phyloP scores from a whole-genome alignment of 2,113 vertebrate species.

The Gymnobelideus leadbeateri region DNA sequence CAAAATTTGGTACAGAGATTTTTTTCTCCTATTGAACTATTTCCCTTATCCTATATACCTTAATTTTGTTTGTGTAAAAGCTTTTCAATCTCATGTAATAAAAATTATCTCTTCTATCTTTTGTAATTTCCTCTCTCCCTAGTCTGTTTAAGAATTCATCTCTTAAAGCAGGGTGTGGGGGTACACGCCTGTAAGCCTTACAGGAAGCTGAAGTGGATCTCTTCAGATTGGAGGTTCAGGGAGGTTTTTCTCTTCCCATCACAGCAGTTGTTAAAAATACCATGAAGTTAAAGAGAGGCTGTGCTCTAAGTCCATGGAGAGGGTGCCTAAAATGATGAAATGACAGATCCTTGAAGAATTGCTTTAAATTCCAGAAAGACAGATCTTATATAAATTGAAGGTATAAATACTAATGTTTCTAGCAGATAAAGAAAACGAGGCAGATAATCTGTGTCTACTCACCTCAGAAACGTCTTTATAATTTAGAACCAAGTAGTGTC shows the following conservation, averaged over 20 bases:
- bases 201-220: background rate
- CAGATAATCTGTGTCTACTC: background rate
- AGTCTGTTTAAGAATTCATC: background rate
- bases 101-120: background rate
- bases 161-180: background rate
- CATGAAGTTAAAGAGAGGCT: background rate
- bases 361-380: constrained; percentile 6
- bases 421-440: background rate
- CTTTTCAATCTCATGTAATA: background rate
- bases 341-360: constrained; percentile 10
- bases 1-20: background rate
- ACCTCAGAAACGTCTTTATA: constrained; percentile 31
- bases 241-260: background rate
- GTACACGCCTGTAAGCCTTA: background rate
- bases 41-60: background rate
- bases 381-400: background rate
- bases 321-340: background rate
- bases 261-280: background rate
- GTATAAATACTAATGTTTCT: constrained; percentile 29
- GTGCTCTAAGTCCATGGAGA: background rate
- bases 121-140: background rate
- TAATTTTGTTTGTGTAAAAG: background rate
- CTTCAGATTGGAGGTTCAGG: background rate
- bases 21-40: background rate
- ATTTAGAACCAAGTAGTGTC: constrained; percentile 16